phyloP scores from a whole-genome alignment of 2,113 vertebrate genomes.

The Dendrocopos noguchii region DNA sequence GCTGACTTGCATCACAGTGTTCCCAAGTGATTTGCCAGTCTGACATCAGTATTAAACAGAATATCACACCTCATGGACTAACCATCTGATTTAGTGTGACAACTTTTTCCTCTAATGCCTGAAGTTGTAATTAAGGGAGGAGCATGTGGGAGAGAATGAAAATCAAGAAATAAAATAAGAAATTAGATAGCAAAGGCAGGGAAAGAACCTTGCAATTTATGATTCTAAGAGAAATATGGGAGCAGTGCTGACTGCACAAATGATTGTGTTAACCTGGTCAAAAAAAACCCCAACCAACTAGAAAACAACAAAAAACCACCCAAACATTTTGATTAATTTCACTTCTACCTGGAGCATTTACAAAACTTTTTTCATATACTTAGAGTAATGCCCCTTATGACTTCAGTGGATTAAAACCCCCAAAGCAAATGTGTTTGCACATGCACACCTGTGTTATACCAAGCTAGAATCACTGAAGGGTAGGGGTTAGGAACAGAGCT shows the following conservation, averaged over 20 bases:
- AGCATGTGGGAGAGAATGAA: constrained; percentile 42
- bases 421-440: background rate
- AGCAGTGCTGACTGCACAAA: background rate
- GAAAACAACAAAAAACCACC: too few relatives aligned
- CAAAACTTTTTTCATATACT: background rate
- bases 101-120: background rate
- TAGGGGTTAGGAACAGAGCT: too few relatives aligned
- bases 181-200: constrained; percentile 4
- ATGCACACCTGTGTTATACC: rapidly evolving
- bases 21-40: constrained; percentile 19
- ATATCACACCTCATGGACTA: constrained; percentile 1
- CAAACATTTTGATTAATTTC: background rate
- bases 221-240: background rate
- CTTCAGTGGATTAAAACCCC: background rate
- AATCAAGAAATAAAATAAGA: constrained; percentile 45
- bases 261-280: background rate
- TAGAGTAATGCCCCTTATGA: background rate
- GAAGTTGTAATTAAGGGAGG: constrained; percentile 37
- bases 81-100: constrained; percentile 31
- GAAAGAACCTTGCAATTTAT: constrained; percentile 17
- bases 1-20: background rate
- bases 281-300: background rate
- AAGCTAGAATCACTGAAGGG: background rate
- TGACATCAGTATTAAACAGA: background rate
- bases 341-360: background rate